These are phyloP conservation scores for Tragopan temminckii DNA, from an alignment of 2,797 vertebrate species.

Conservation along the genomic window DNA sequence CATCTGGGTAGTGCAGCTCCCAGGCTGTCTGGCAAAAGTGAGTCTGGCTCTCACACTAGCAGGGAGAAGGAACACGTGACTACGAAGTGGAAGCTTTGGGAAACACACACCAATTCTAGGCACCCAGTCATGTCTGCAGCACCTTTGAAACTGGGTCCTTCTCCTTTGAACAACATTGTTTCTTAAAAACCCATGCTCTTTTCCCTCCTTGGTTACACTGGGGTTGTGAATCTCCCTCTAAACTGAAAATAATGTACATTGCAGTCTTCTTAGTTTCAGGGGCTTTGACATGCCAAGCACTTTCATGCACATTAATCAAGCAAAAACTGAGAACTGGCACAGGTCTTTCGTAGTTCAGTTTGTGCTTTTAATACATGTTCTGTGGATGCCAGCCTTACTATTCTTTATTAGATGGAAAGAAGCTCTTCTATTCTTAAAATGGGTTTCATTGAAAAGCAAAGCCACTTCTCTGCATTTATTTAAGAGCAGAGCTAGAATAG, in stretches of 20 bases:
- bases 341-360: neutral
- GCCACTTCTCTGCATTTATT: slow-evolving; percentile 72
- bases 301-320: slow-evolving; percentile 46
- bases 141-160: neutral
- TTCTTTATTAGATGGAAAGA: slow-evolving; percentile 61
- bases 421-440: slow-evolving; percentile 60
- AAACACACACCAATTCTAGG: neutral
- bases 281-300: slow-evolving; percentile 22
- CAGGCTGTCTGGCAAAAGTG: neutral
- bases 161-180: neutral
- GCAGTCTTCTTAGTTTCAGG: neutral
- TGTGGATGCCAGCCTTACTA: slow-evolving; percentile 35
- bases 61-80: neutral
- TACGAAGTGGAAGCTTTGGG: neutral
- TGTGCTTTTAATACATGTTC: slow-evolving; percentile 41
- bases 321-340: slow-evolving; percentile 16
- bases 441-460: slow-evolving; percentile 68
- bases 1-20: neutral
- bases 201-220: neutral
- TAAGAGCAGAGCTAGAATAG: slow-evolving; percentile 64
- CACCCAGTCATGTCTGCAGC: neutral
- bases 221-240: neutral
- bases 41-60: neutral
- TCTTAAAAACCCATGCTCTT: neutral
- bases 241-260: neutral